Conservation (phyloP, 2,888 invertebrate genomes). For the Melanchra persicariae region DNA sequence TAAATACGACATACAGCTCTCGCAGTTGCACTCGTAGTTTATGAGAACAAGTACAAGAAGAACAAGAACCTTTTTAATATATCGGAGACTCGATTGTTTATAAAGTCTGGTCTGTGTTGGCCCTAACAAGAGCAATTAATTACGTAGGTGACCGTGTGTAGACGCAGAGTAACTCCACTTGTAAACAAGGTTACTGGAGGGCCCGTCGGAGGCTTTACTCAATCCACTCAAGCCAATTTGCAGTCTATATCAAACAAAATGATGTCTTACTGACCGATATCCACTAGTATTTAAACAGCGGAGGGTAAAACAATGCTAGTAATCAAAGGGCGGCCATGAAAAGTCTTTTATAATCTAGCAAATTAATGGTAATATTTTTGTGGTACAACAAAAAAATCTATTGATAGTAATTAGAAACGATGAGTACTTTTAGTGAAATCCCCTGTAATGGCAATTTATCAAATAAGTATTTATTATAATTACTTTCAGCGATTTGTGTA, state of each 20-base stretch:
- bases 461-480: conserved; percentile 10
- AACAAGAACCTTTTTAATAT: conserved; percentile 6
- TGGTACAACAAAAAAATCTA: background rate
- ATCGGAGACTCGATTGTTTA: background rate
- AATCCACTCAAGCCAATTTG: conserved; percentile 29
- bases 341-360: background rate
- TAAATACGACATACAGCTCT: too few species aligned
- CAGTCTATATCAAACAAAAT: conserved; percentile 38
- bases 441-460: background rate
- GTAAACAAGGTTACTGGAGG: conserved; percentile 41
- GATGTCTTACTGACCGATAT: conserved; percentile 16
- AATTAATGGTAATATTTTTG: background rate
- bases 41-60: background rate
- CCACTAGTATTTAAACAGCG: background rate
- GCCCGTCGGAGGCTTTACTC: conserved; percentile 22
- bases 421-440: background rate
- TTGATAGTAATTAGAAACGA: too few species aligned
- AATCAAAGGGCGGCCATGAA: conserved; percentile 4
- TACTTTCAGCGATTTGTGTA: background rate
- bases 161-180: conserved; percentile 26
- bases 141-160: conserved; percentile 48
- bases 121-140: conserved; percentile 53
- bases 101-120: conserved; percentile 10
- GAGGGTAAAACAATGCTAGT: background rate
- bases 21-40: too few species aligned